Evolutionary conservation across 1,140 invertebrate genomes (phyloP).

Genomic region (Matsumurasca onukii): DNA sequence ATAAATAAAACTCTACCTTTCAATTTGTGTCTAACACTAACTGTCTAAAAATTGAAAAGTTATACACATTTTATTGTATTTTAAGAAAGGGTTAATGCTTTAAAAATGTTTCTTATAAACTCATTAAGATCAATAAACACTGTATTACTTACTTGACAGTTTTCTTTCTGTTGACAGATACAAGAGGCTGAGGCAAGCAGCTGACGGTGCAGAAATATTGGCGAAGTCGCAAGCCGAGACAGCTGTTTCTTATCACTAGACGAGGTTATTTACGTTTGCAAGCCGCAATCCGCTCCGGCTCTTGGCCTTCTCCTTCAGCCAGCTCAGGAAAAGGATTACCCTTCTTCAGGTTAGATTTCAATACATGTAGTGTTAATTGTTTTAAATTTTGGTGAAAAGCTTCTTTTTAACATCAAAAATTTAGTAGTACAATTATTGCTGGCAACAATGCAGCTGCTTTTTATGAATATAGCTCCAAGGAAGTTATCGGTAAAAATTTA

Average conservation of each 20-base stretch:
- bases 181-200: conserved; percentile 65
- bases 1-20: no score
- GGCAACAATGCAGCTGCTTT: no score
- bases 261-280: conserved; percentile 82
- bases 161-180: conserved; percentile 48
- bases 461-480: no score
- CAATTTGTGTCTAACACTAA: no score
- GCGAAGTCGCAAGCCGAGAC: conserved; percentile 70
- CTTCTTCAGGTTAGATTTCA: conserved; percentile 51
- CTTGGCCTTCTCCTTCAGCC: conserved; percentile 70
- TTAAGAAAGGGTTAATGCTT: no score
- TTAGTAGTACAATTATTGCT: no score
- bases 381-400: background rate
- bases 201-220: conserved; percentile 79
- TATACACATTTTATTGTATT: no score
- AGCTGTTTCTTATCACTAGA: conserved; percentile 67
- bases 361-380: background rate
- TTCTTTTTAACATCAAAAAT: background rate
- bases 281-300: conserved; percentile 80
- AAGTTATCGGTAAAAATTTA: no score
- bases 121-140: no score
- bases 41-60: no score
- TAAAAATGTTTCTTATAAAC: no score
- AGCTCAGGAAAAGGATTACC: conserved; percentile 68
- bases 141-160: no score